Percentiles rank a stretch among this genome's conserved stretches.
phyloP scores from a whole-genome alignment of 1,140 invertebrate species.

The Elysia chlorotica region DNA sequence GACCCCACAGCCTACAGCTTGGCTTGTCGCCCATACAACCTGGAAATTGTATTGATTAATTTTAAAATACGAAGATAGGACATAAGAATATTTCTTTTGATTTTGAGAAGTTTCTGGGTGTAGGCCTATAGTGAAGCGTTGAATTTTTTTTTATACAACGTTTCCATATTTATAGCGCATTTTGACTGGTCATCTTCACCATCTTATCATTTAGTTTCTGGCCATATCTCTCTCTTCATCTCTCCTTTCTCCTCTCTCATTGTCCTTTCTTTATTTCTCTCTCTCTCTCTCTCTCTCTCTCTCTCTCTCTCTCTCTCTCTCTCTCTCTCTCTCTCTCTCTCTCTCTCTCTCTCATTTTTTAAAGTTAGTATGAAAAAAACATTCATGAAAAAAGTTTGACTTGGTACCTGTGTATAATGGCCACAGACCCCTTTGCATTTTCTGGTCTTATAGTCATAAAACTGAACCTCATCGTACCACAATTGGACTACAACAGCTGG shows the following conservation, averaged over 20 bases:
- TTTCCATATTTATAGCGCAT: not conserved
- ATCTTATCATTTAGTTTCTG: not conserved
- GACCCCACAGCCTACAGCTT: no score
- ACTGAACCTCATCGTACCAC: no score
- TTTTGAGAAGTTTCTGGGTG: not conserved
- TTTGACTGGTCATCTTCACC: not conserved
- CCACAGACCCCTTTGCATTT: no score
- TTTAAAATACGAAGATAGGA: not conserved
- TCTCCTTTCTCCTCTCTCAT: not conserved
- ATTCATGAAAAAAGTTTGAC: no score
- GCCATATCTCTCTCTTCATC: not conserved
- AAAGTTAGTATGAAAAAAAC: no score
- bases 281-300: constrained; percentile 5
- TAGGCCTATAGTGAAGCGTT: no score
- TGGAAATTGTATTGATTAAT: no score
- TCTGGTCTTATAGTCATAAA: no score
- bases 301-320: not conserved
- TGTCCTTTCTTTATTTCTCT: not conserved
- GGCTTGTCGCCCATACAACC: no score
- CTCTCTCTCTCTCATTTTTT: constrained; percentile 13
- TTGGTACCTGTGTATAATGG: no score
- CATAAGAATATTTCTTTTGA: not conserved
- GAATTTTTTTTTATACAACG: not conserved
- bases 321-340: constrained; percentile 9
- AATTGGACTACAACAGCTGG: no score